These are phyloP conservation scores for Malurus leucopterus DNA, from an alignment of 2,797 vertebrate species.

Conservation along the genomic window DNA sequence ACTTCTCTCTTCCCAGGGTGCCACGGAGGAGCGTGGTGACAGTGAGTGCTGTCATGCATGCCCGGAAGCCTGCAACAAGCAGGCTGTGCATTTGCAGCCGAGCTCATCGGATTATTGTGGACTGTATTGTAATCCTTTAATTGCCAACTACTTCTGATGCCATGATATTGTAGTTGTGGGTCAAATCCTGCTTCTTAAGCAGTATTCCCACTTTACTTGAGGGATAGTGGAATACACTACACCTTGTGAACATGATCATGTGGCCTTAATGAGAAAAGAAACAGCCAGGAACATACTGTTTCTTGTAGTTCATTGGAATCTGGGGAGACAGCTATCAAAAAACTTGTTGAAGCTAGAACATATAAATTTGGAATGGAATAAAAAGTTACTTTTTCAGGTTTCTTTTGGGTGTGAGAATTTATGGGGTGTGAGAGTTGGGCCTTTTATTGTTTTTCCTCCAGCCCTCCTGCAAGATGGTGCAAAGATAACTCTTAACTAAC, in stretches of 20 bases:
- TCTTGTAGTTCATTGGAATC: not conserved
- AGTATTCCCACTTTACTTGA: not conserved
- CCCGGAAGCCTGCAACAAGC: not conserved
- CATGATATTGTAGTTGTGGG: not conserved
- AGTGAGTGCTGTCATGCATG: accelerated
- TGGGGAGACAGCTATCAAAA: not conserved
- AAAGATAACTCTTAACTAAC: not conserved
- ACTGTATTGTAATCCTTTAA: slow-evolving; percentile 41
- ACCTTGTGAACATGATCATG: accelerated
- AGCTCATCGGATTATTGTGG: slow-evolving; percentile 18
- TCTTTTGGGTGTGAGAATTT: not conserved
- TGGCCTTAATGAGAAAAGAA: not conserved
- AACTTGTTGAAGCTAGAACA: not conserved
- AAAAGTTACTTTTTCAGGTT: not conserved
- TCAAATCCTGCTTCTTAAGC: not conserved
- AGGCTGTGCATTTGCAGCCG: not conserved
- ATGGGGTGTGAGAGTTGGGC: not conserved
- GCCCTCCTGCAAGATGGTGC: not conserved
- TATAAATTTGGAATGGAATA: not conserved
- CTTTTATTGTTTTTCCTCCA: not conserved
- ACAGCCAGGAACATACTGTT: not conserved
- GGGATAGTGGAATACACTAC: not conserved
- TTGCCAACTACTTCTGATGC: slow-evolving; percentile 47
- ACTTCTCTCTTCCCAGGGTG: not conserved
- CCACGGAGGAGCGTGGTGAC: not conserved